Base-by-base conservation (phyloP, 2,797 vertebrate genomes). In the Bradypus variegatus region DNA sequence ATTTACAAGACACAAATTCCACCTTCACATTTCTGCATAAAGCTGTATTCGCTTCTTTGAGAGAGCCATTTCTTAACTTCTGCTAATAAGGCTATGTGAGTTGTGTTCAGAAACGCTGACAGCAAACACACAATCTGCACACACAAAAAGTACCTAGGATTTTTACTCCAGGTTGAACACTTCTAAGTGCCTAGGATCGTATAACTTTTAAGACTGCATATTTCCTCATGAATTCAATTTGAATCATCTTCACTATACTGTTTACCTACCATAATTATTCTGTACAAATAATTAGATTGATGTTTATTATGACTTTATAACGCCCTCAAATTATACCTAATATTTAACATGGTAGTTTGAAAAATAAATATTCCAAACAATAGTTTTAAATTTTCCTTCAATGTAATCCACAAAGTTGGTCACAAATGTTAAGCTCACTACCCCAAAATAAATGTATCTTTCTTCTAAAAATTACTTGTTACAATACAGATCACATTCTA, bases 11-110 rank as follows among this genome's bases (percentile, higher is more conserved):
- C 72, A 88, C 72, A 92, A 73, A 85, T 48, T 87, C 67, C 72
- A 88, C 45, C 62, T 83, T 83, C 92, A 93, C 86, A 90, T 84
- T 94, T 86, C 27, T 95, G 90, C 95, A 94, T 70, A 95, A 96
- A 97, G 91, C 83, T 93, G 67, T 89, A 95, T 91, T 93, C 58
- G 21, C 83, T 90, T 96, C 60, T 45, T 50, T 91, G 65, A 48
- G 77, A 25, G 41, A 85, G 89, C 53, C 80, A 69, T 75, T 86
- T 83, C 64, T 55, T 87, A 75, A 80, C 55, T 95, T 91, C 50
- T 76, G 70, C 93, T 79, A 69, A 83, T 91, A 89, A 64, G 70
- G 89, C 92, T 94, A 83, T 81, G 58, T 93, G 86, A 95, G 82
- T 8, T 81, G 58, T 82, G 72, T 87, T 91, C 86, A 91, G 67